These are phyloP conservation scores for Tricholauxania praeusta DNA, from an alignment of 2,888 invertebrate species.

Conservation along the genomic window DNA sequence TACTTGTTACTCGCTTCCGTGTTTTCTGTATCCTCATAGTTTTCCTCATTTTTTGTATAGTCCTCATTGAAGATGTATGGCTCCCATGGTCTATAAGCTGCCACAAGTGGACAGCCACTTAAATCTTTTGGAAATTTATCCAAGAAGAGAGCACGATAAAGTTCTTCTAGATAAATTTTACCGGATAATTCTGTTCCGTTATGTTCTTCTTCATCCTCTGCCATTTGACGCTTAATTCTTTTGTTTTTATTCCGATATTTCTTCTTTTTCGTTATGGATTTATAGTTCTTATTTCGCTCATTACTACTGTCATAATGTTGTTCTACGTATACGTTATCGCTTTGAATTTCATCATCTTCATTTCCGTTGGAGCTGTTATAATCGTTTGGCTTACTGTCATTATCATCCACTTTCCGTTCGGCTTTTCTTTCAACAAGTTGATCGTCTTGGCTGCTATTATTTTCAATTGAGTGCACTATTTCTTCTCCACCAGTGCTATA, in stretches of 20 bases:
- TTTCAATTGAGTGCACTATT: background rate
- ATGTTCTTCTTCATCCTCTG: slow-evolving; percentile 3
- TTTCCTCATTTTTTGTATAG: background rate
- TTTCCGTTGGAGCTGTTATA: background rate
- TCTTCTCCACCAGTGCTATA: background rate
- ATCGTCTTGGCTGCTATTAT: too few relatives aligned
- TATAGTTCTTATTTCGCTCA: background rate
- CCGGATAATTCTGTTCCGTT: background rate
- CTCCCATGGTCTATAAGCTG: slow-evolving; percentile 62
- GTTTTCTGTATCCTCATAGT: background rate
- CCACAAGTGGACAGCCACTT: slow-evolving; percentile 61
- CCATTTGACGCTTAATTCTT: background rate
- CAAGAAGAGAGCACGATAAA: slow-evolving; percentile 51
- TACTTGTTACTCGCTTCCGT: background rate
- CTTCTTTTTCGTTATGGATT: background rate
- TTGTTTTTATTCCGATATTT: background rate
- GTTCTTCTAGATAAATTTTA: slow-evolving; percentile 50
- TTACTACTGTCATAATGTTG: slow-evolving; percentile 7
- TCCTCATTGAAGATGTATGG: slow-evolving; percentile 59
- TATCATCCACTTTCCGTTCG: background rate
- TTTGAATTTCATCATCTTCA: slow-evolving; percentile 6
- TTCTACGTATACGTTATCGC: background rate
- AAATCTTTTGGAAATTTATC: slow-evolving; percentile 64
- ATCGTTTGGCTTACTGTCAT: background rate
- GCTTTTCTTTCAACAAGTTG: too few relatives aligned